Percentiles rank a stretch among this genome's conserved stretches.
phyloP scores from a whole-genome alignment of 2,113 vertebrate genomes.

The Brachyistius frenatus region DNA sequence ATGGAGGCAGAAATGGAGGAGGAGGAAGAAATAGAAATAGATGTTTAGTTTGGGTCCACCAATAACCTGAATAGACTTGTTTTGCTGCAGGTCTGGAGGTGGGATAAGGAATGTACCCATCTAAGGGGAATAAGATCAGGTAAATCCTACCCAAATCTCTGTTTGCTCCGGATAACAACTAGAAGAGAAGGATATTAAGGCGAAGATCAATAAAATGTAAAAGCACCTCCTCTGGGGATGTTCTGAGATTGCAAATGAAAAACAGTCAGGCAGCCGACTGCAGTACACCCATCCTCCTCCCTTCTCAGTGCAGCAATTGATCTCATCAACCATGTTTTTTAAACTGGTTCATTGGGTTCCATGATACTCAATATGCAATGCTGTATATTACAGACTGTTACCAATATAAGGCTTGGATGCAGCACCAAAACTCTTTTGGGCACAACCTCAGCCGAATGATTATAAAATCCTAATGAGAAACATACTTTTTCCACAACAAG shows the following conservation, averaged over 20 bases:
- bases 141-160: constrained; percentile 30
- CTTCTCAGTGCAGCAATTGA: neutral
- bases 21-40: constrained; percentile 58
- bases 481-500: no score
- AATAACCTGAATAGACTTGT: constrained; percentile 62
- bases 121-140: constrained; percentile 11
- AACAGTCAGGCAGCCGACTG: neutral
- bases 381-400: no score
- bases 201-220: constrained; percentile 26
- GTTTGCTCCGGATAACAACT: constrained; percentile 28
- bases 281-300: neutral
- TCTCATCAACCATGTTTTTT: neutral
- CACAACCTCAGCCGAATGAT: no score
- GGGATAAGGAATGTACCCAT: constrained; percentile 25
- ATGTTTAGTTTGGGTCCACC: constrained; percentile 62
- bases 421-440: no score
- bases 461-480: no score
- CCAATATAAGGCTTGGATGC: no score
- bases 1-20: constrained; percentile 33
- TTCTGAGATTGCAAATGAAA: constrained; percentile 27
- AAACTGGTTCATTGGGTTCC: neutral
- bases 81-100: constrained; percentile 28
- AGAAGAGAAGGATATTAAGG: constrained; percentile 9
- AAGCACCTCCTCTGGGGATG: constrained; percentile 14
- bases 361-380: neutral